These are phyloP conservation scores for Enhydra lutris DNA, from an alignment of 2,113 vertebrate genomes.

Conservation along the genomic window DNA sequence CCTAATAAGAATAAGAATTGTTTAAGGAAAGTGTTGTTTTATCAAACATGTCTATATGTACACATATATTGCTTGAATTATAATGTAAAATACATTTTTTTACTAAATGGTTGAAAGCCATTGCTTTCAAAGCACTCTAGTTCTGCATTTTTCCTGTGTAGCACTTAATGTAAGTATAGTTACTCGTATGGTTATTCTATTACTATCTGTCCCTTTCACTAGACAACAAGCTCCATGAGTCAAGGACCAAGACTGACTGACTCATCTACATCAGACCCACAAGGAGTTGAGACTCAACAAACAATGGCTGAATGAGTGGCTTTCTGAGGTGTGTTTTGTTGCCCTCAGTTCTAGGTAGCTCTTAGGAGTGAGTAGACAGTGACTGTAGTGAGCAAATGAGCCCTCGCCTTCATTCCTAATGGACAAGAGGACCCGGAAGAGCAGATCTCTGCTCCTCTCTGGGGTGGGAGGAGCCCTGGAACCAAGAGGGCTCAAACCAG, in stretches of 20 bases:
- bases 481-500: not conserved
- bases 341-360: not conserved
- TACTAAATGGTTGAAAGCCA: not conserved
- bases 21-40: slow-evolving; percentile 19
- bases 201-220: not conserved
- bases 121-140: slow-evolving; percentile 27
- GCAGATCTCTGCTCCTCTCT: not conserved
- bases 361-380: not conserved
- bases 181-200: not conserved
- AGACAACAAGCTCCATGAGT: not conserved
- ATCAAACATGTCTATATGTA: not conserved
- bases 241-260: not conserved
- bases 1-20: not conserved
- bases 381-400: not conserved
- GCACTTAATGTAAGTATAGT: not conserved
- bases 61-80: not conserved
- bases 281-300: not conserved
- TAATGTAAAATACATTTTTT: slow-evolving; percentile 28
- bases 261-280: not conserved
- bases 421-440: not conserved
- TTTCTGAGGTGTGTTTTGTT: not conserved
- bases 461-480: not conserved
- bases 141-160: not conserved
- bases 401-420: not conserved
- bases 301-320: not conserved